phyloP scores from a whole-genome alignment of 2,888 invertebrate genomes.

The Pomacea canaliculata region DNA sequence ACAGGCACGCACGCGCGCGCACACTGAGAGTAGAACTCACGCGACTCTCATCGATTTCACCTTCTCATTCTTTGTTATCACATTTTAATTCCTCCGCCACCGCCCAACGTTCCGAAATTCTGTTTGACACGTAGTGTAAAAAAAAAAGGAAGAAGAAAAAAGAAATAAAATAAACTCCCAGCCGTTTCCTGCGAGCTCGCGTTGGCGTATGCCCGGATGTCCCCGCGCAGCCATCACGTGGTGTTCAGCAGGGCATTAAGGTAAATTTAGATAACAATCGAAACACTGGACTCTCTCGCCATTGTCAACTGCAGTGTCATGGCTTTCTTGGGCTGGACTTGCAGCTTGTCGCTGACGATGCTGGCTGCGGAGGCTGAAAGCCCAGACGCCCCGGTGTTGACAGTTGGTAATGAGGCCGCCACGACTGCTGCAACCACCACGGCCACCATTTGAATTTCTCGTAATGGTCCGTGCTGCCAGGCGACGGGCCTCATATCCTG shows the following conservation, averaged over 20 bases:
- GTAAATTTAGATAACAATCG: constrained; percentile 24
- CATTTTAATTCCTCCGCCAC: too few species aligned
- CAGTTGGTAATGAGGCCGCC: constrained; percentile 12
- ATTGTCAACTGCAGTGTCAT: constrained; percentile 5
- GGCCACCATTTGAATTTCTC: constrained; percentile 10
- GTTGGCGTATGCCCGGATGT: too few species aligned
- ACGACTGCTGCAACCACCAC: too few species aligned
- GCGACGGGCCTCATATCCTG: background rate
- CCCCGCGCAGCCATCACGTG: too few species aligned
- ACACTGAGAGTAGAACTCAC: background rate
- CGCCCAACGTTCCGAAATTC: too few species aligned
- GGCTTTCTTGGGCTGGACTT: constrained; percentile 1
- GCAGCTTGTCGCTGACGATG: background rate
- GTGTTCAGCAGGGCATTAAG: constrained; percentile 4
- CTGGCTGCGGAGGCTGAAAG: background rate
- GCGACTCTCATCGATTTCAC: too few species aligned
- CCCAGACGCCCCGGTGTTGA: background rate
- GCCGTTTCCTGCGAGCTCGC: too few species aligned
- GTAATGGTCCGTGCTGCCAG: background rate
- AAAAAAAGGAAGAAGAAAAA: too few species aligned
- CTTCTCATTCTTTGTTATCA: too few species aligned
- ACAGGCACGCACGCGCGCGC: background rate
- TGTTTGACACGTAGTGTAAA: too few species aligned
- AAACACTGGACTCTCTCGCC: background rate
- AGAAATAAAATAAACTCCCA: too few species aligned